phyloP scores from a whole-genome alignment of 30 jellyfish, hydroid and myxozoan genomes.

The Aurelia aurita complex sp. Pacific region DNA sequence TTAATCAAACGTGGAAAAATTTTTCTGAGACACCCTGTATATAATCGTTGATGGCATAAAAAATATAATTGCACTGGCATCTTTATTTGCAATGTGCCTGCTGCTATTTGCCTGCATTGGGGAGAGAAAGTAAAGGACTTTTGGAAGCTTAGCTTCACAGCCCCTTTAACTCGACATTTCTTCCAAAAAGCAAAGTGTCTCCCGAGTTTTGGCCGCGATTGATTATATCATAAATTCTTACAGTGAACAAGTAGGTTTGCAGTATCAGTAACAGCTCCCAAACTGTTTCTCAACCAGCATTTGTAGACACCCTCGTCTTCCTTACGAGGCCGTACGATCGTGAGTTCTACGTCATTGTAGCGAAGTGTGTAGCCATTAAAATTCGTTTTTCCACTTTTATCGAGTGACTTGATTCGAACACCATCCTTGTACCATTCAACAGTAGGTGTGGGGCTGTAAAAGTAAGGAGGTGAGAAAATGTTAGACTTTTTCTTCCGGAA shows the following conservation, averaged over 20 bases:
- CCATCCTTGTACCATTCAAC: constrained; percentile 74
- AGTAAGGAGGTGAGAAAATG: constrained; percentile 1
- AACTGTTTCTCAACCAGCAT: constrained; percentile 30
- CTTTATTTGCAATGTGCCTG: no score
- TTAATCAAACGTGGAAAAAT: no score
- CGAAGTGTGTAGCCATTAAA: constrained; percentile 60
- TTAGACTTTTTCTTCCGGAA: no score
- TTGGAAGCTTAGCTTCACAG: no score
- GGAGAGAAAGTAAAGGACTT: no score
- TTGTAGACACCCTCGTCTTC: constrained; percentile 69
- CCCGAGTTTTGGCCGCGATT: no score
- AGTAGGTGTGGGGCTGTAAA: constrained; percentile 64
- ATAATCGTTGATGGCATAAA: no score
- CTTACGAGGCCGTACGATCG: constrained; percentile 61
- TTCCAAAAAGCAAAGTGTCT: neutral
- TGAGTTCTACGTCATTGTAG: constrained; percentile 62
- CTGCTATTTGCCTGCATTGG: no score
- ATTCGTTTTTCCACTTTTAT: constrained; percentile 24
- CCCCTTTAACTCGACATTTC: no score
- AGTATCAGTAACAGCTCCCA: constrained; percentile 11
- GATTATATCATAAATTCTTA: neutral
- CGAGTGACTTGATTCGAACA: constrained; percentile 27
- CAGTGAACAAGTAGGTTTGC: constrained; percentile 67
- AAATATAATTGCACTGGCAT: no score
- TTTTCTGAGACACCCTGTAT: no score